A percentile compares a stretch with the other conserved stretches of the same genome.
These are phyloP conservation scores for Gopherus flavomarginatus DNA, from an alignment of 2,113 vertebrate genomes.

Conservation along the genomic window DNA sequence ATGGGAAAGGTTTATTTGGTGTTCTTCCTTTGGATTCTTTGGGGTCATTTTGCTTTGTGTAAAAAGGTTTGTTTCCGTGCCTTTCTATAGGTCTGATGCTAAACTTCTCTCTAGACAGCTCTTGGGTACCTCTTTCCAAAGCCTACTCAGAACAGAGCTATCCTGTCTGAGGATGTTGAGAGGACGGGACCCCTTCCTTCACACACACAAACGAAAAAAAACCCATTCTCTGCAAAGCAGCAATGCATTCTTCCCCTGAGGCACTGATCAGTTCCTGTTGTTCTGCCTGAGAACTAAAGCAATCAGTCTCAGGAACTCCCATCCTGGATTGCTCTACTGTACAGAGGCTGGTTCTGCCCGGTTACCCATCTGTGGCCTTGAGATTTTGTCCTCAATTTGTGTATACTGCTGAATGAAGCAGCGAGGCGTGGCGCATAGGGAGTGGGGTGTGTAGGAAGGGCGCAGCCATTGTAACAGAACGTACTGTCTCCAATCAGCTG, in stretches of 20 bases:
- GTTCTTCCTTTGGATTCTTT: background rate
- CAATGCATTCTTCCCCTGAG: background rate
- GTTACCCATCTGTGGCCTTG: background rate
- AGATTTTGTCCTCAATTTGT: background rate
- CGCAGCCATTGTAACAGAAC: background rate
- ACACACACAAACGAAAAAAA: background rate
- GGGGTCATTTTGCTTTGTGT: background rate
- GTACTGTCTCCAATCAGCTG: background rate
- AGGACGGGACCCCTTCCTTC: background rate
- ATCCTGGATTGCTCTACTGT: background rate
- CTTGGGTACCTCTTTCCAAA: background rate
- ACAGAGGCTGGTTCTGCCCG: background rate
- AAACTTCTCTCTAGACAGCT: background rate
- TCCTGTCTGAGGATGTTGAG: background rate
- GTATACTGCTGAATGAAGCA: background rate
- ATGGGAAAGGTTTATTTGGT: background rate
- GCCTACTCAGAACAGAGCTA: background rate
- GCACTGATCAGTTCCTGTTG: background rate
- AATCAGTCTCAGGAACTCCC: background rate
- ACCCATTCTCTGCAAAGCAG: background rate
- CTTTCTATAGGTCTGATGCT: background rate
- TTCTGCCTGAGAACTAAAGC: background rate
- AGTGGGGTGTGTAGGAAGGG: background rate
- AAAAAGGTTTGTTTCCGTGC: background rate
- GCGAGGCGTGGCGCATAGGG: background rate